phyloP scores from a whole-genome alignment of 2,113 vertebrate species.

The Okapia johnstoni region DNA sequence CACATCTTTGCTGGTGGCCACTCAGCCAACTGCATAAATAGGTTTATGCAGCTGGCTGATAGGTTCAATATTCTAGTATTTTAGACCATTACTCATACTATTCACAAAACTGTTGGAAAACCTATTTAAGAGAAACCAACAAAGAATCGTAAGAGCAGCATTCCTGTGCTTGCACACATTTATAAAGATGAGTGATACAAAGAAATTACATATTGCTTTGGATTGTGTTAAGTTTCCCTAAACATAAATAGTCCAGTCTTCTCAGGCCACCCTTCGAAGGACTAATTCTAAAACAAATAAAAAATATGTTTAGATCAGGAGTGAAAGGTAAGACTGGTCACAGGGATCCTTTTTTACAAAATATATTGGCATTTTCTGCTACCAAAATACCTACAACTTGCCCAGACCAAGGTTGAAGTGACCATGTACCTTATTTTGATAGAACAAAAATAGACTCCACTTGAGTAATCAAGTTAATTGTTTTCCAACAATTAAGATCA shows the following conservation, averaged over 20 bases:
- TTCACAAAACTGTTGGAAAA: not conserved
- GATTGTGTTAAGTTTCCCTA: not conserved
- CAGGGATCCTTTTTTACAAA: not conserved
- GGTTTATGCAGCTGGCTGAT: not conserved
- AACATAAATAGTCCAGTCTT: not conserved
- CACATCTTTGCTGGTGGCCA: not conserved
- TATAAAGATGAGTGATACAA: not conserved
- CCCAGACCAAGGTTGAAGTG: not conserved
- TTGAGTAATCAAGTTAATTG: not conserved
- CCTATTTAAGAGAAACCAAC: not conserved
- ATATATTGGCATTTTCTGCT: not conserved
- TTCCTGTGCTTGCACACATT: not conserved
- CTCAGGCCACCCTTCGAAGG: not conserved
- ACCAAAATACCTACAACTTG: not conserved
- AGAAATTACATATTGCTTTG: not conserved
- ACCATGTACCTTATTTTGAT: not conserved
- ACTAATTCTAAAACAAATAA: conserved; percentile 10
- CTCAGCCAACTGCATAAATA: not conserved
- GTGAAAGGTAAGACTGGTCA: not conserved
- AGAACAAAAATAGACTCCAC: not conserved
- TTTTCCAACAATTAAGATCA: not conserved
- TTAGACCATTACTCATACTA: not conserved
- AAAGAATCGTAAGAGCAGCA: not conserved
- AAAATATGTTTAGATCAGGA: not conserved
- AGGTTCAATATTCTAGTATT: not conserved